Conservation (phyloP, 1,140 invertebrate genomes). For the Sitophilus oryzae region DNA sequence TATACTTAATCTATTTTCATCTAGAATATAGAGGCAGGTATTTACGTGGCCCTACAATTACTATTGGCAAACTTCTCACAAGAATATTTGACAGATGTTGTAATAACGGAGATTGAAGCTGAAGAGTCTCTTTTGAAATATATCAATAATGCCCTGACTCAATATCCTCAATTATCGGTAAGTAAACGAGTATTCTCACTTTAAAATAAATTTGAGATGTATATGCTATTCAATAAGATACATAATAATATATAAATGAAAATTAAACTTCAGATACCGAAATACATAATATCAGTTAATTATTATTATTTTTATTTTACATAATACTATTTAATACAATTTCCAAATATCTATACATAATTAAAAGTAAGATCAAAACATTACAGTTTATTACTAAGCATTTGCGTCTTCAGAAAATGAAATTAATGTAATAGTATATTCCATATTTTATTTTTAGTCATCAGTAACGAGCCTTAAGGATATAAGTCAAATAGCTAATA, state of each 20-base stretch:
- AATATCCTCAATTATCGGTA: conserved; percentile 33
- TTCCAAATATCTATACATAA: too few species aligned
- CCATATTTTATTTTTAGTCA: conserved; percentile 31
- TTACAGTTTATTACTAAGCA: too few species aligned
- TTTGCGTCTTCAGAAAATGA: too few species aligned
- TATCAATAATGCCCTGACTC: conserved; percentile 32
- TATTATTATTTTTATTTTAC: too few species aligned
- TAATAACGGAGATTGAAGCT: conserved; percentile 34
- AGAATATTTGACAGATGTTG: conserved; percentile 28
- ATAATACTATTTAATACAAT: too few species aligned
- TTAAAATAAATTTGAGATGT: neutral
- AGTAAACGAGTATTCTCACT: conserved; percentile 14
- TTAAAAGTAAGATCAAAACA: too few species aligned
- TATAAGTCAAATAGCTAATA: conserved; percentile 30
- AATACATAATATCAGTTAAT: too few species aligned
- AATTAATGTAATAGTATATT: too few species aligned
- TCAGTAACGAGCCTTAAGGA: conserved; percentile 31
- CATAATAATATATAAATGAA: too few species aligned
- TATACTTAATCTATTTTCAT: conserved; percentile 17
- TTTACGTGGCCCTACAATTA: conserved; percentile 36
- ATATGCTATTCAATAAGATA: too few species aligned
- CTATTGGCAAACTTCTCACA: conserved; percentile 32
- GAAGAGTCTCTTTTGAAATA: conserved; percentile 27
- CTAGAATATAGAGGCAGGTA: conserved; percentile 36
- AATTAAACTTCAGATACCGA: too few species aligned